Conservation (phyloP, 2,113 vertebrate genomes). For the Uria lomvia region DNA sequence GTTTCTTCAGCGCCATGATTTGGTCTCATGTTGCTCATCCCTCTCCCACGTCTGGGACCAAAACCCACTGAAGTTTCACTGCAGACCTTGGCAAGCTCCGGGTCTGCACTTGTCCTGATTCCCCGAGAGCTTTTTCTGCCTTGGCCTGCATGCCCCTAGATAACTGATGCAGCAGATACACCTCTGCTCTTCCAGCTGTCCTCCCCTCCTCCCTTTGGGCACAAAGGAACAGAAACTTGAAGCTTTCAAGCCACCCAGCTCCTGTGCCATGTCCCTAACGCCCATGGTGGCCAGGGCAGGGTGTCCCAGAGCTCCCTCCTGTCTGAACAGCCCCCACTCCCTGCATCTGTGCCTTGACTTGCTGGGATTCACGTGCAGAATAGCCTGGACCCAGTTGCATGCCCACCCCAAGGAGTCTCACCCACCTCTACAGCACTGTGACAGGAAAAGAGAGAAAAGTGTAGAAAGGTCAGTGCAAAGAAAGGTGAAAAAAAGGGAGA, state of each 20-base stretch:
- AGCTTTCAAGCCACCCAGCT: background rate
- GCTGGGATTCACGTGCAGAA: background rate
- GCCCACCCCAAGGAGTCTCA: background rate
- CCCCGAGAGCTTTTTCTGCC: background rate
- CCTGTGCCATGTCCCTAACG: background rate
- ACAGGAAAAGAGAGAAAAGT: background rate
- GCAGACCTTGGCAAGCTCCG: background rate
- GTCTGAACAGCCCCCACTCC: background rate
- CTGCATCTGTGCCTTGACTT: conserved; percentile 1
- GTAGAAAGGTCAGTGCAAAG: background rate
- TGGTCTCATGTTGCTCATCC: background rate
- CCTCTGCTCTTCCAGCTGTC: background rate
- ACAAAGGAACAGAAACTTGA: background rate
- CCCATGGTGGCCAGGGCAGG: background rate
- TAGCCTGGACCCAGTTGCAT: background rate
- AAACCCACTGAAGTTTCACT: background rate
- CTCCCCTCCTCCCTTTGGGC: background rate
- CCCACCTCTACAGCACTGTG: background rate
- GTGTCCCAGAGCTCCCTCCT: background rate
- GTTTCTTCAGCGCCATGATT: background rate
- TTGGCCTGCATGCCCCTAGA: background rate
- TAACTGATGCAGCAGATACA: background rate
- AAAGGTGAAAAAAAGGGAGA: background rate
- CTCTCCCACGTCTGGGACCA: background rate
- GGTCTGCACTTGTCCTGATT: background rate